Evolutionary conservation across 2,888 invertebrate species (phyloP).

Genomic region (Drosophila kambysellisi): DNA sequence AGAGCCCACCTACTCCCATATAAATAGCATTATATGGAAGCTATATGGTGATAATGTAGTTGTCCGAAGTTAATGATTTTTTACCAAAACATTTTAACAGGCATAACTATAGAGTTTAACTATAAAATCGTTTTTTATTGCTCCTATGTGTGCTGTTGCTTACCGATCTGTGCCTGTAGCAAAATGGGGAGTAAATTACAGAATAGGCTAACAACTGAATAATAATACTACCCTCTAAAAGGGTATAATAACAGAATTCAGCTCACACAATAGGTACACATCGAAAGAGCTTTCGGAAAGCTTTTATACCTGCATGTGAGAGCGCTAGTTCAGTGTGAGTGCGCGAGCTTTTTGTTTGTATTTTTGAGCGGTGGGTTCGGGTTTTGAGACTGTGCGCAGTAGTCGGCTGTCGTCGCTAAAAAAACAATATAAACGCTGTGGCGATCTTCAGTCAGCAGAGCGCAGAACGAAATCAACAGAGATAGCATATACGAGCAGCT

Average conservation of each 20-base stretch:
- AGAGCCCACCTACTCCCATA: background rate
- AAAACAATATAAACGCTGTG: conserved; percentile 34
- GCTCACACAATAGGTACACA: conserved; percentile 22
- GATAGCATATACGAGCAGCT: conserved; percentile 36
- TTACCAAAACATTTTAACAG: background rate
- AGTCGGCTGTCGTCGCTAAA: conserved; percentile 36
- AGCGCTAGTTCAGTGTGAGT: conserved; percentile 34
- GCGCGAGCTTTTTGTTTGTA: conserved; percentile 11
- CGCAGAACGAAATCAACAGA: conserved; percentile 31
- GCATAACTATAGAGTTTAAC: background rate
- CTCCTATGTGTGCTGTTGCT: background rate
- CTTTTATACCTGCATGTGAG: conserved; percentile 58
- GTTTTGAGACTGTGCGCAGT: conserved; percentile 34
- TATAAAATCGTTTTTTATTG: background rate
- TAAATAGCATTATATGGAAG: background rate
- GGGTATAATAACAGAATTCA: conserved; percentile 13
- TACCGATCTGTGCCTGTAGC: background rate
- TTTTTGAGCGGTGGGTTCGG: conserved; percentile 16
- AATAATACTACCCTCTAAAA: background rate
- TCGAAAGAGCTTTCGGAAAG: conserved; percentile 61
- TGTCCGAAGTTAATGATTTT: background rate
- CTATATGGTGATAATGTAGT: background rate
- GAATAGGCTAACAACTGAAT: background rate
- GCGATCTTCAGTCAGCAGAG: conserved; percentile 36
- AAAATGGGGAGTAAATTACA: background rate